These are phyloP conservation scores for Drosophila punjabiensis DNA, from an alignment of 1,140 invertebrate species.

Conservation along the genomic window DNA sequence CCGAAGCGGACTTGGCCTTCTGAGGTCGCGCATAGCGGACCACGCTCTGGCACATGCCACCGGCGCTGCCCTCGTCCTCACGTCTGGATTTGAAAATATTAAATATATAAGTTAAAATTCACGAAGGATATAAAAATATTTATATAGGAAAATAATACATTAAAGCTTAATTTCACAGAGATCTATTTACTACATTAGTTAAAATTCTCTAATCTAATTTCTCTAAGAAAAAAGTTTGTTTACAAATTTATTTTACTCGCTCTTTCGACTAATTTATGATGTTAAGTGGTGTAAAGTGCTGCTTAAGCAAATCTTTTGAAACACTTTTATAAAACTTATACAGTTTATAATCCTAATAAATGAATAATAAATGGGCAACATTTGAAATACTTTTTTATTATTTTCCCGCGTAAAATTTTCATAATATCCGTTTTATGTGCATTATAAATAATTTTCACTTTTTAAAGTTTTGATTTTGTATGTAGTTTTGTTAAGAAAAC, in stretches of 20 bases:
- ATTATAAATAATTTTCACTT: background rate
- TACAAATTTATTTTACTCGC: too few species aligned
- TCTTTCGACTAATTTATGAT: background rate
- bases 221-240: background rate
- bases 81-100: conserved; percentile 65
- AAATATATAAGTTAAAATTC: background rate
- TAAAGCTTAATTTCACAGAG: background rate
- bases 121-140: background rate
- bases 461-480: background rate
- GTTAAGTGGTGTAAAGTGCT: background rate
- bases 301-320: background rate
- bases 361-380: background rate
- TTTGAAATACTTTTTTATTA: background rate
- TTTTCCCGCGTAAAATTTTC: background rate
- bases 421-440: background rate
- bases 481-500: background rate
- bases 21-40: conserved; percentile 94
- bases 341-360: background rate
- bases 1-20: conserved; percentile 92
- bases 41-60: conserved; percentile 92
- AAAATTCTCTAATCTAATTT: background rate
- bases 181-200: background rate
- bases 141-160: background rate
- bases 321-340: background rate
- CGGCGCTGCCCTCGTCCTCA: conserved; percentile 86